A percentile compares a stretch with the other conserved stretches of the same genome.
Conservation (phyloP, 2,797 vertebrate species). For the Halcyon smyrnensis region DNA sequence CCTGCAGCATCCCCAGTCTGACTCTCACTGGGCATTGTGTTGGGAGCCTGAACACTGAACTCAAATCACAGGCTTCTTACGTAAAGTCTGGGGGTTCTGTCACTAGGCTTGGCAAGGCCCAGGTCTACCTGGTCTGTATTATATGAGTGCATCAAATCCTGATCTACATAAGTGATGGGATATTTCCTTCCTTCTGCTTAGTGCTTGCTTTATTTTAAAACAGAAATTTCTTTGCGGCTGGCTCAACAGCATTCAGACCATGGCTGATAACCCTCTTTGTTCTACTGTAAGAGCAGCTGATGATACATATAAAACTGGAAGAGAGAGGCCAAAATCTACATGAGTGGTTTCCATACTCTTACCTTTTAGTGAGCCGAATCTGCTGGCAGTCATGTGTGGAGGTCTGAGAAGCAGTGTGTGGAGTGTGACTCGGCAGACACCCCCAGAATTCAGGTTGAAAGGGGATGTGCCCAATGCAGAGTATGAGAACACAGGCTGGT, state of each 20-base stretch:
- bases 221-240: not conserved
- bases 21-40: accelerated
- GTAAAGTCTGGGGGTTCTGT: not conserved
- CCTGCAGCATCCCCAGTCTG: not conserved
- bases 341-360: not conserved
- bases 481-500: too few species aligned
- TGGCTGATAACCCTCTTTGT: not conserved
- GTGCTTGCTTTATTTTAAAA: not conserved
- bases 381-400: not conserved
- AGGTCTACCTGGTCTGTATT: not conserved
- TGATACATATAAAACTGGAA: not conserved
- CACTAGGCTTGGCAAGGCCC: not conserved
- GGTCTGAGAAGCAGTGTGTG: not conserved
- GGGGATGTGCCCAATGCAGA: too few species aligned
- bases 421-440: too few species aligned
- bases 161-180: not conserved
- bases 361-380: not conserved
- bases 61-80: not conserved
- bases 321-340: not conserved
- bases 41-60: not conserved
- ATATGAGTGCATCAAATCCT: not conserved
- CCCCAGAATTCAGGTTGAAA: too few species aligned
- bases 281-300: not conserved
- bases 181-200: not conserved
- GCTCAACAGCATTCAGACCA: not conserved